Base-by-base conservation (phyloP, 2,113 vertebrate genomes). In the Chionodraco myersi region DNA sequence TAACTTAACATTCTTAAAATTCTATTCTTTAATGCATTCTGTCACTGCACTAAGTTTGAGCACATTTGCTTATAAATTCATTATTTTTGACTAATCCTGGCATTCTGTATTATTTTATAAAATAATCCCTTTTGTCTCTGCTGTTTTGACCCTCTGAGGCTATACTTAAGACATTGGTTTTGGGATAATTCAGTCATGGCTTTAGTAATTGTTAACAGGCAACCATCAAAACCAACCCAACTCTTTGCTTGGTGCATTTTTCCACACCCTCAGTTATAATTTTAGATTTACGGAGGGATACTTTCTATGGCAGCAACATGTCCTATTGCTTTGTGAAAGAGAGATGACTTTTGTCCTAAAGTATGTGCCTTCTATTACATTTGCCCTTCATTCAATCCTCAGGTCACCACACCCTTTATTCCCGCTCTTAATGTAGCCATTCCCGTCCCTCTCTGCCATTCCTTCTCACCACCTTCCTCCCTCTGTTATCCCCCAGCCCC, bases 191-290 rank as follows among this genome's bases (percentile, higher is more conserved):
- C 73, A 87, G 61, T 89, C 87, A 89, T 89, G 88, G 89, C 71
- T 68, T 30, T 84, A 59, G 87, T 88, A 92, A 92, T 91, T 92
- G 88, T 90, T 93, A 88, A 91, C 92, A 91, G 88, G 88, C 88
- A 85, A 79, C 70, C 90, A 82, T 86, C 77, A 83, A 88, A 90
- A 83, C 72, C 80, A 82, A 84, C 88, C 67, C 61, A 59, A 85
- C 56, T 73, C 85, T 76, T 82, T 79, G 72, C 83, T 72, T 78
- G 71, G 49, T 86, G 75, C 84, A 81, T 86, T 89, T 85, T 86
- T 84, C 74, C 88, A 73, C 82, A 84, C 90, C 85, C 82, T 83
- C 71, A 73, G 72, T 87, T 90, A 91, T 90, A 89, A 88, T 89
- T 92, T 91, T 90, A 91, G 83, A 88, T 93, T 91, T 88, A 91